These are phyloP conservation scores for Epinotia demarniana DNA, from an alignment of 2,888 invertebrate species.

Conservation along the genomic window DNA sequence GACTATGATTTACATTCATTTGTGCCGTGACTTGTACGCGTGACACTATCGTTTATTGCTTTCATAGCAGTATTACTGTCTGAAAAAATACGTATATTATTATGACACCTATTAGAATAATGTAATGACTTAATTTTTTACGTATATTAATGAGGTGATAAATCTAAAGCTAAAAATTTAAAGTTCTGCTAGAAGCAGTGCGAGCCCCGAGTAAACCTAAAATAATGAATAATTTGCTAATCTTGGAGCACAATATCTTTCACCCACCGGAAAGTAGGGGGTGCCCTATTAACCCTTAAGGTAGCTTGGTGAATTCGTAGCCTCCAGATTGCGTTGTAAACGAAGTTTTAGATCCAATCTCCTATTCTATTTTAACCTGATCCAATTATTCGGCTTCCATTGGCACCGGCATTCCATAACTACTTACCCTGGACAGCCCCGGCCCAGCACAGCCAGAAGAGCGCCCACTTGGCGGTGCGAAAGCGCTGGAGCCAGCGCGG, in stretches of 20 bases:
- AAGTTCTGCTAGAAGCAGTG: neutral
- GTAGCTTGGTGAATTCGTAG: neutral
- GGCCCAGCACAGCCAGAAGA: slow-evolving; percentile 92
- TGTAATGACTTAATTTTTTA: neutral
- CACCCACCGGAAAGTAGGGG: neutral
- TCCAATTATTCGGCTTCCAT: no score
- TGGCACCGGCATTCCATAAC: no score
- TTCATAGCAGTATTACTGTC: slow-evolving; percentile 4
- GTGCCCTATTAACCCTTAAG: neutral
- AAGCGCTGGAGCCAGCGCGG: slow-evolving; percentile 88
- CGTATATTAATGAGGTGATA: no score
- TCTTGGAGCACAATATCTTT: no score
- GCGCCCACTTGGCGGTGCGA: slow-evolving; percentile 90
- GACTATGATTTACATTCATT: neutral
- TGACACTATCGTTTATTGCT: slow-evolving; percentile 13
- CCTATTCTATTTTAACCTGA: no score
- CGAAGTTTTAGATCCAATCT: neutral
- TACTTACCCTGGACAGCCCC: slow-evolving; percentile 90
- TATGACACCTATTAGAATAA: neutral
- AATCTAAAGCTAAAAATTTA: no score
- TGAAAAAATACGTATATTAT: neutral
- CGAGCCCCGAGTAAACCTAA: neutral
- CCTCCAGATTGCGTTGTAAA: neutral
- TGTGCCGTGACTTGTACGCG: neutral
- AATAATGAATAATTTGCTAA: neutral